Evolutionary conservation across 2,797 vertebrate species (phyloP), one percentile per base, ranked within the genome.

Genomic region (Spondyliosoma cantharus): DNA sequence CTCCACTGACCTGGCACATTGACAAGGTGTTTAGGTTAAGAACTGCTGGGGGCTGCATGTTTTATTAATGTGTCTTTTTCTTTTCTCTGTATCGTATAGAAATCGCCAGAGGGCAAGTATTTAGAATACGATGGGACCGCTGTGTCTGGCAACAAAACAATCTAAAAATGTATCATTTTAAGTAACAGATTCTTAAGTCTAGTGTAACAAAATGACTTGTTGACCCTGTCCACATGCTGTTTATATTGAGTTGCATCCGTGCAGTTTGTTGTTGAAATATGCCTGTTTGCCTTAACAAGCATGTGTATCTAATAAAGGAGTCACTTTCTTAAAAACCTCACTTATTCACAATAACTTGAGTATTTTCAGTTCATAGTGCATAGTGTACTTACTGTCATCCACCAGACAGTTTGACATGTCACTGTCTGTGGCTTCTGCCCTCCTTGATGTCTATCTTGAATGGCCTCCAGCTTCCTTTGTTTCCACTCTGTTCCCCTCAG

Each of bases 301-400:
- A 77, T 80, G 56, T 86, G 82, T 71, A 3, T 78, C n/a, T 77
- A 59, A 86, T 84, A 69, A 81, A 70, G 71, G 9, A 50, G 54
- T 29, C 56, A 32, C 68, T 65, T 53, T 48, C 13, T 46, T 13
- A 1, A 71, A 25, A 19, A 46, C 56, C 22, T 49, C 42, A 20
- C 17, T 60, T 27, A 63, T 15, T 37, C 37, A 37, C 37, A 37
- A 37, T 9, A 14, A 46, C 20, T 3, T 16, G 14, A 27, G 15
- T 56, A n/a, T 73, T 69, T 54, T 46, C 32, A 56, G 48, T 11
- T 9, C 53, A 17, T 49, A 19, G 27, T 58, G 20, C 45, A 12
- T 53, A 9, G 37, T 37, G 37, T 37, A 42, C 37, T 57, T 57
- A 3, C 58, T 17, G 37, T 67, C 42, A 11, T 27, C n/a, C 42